Percentiles rank a stretch among this genome's conserved stretches.
These are phyloP conservation scores for Ailuropoda melanoleuca DNA, from an alignment of 2,113 vertebrate genomes.

Conservation along the genomic window DNA sequence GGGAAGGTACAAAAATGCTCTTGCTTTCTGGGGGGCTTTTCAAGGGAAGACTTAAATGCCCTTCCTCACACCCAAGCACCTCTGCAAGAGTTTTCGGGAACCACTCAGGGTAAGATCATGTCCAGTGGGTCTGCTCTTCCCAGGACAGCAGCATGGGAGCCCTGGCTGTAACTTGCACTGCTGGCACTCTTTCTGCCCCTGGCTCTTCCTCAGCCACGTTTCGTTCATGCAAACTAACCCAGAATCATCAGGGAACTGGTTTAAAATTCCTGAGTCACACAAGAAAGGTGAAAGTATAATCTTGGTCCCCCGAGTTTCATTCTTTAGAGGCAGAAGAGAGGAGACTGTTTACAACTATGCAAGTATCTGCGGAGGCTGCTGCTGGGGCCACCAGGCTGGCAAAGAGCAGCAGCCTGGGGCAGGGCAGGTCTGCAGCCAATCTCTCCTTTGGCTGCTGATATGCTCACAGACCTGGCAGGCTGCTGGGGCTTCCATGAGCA, in stretches of 20 bases:
- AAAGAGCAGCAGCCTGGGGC: background rate
- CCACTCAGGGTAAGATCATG: background rate
- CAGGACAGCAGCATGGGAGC: background rate
- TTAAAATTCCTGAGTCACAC: background rate
- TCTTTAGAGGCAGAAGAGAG: background rate
- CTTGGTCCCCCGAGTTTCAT: background rate
- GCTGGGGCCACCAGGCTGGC: background rate
- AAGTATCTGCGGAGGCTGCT: background rate
- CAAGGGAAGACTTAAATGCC: background rate
- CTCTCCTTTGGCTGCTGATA: background rate
- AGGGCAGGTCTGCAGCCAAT: fast-evolving
- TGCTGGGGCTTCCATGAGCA: background rate
- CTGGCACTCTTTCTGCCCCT: background rate
- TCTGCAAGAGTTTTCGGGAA: background rate
- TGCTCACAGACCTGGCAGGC: background rate
- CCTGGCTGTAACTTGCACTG: background rate
- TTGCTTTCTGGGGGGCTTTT: background rate
- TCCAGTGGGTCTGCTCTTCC: background rate
- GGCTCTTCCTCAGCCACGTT: background rate
- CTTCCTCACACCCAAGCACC: background rate
- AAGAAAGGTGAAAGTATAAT: background rate
- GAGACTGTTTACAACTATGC: slow-evolving; percentile 34
- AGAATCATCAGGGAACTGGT: background rate
- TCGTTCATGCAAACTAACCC: background rate
- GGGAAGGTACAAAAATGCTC: background rate